Evolutionary conservation across 2,113 vertebrate genomes (phyloP).

Genomic region (Sitta europaea): DNA sequence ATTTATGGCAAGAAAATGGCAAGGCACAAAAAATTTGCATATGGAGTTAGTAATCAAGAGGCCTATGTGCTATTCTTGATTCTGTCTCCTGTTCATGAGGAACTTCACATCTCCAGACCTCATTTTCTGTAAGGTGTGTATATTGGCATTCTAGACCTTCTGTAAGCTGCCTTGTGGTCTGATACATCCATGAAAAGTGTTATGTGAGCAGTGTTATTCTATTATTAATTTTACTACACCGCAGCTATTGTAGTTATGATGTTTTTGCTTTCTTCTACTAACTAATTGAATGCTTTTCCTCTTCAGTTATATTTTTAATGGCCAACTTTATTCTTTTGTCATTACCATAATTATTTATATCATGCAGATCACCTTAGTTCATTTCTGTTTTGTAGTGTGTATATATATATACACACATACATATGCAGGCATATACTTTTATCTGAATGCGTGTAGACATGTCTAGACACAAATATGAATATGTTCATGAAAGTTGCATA

Average conservation of each 20-base stretch:
- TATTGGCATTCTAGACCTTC: background rate
- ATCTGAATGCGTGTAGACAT: background rate
- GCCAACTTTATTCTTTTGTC: background rate
- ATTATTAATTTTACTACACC: background rate
- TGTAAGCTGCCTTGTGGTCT: background rate
- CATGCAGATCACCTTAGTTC: background rate
- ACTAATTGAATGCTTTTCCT: background rate
- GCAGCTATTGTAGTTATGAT: background rate
- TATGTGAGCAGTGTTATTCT: background rate
- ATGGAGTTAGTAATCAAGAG: background rate
- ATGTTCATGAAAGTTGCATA: background rate
- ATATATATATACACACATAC: accelerated
- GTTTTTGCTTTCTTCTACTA: background rate
- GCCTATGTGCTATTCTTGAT: background rate
- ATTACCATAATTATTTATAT: background rate
- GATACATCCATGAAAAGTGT: background rate
- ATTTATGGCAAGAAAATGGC: background rate
- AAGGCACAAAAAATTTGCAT: background rate
- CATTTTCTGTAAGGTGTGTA: background rate
- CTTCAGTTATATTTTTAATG: background rate
- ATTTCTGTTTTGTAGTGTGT: background rate
- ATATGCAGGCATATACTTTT: background rate
- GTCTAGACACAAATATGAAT: background rate
- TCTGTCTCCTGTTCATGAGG: background rate
- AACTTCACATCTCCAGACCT: background rate